phyloP scores from a whole-genome alignment of 2,797 vertebrate species.

The Melanotaenia trifasciata region DNA sequence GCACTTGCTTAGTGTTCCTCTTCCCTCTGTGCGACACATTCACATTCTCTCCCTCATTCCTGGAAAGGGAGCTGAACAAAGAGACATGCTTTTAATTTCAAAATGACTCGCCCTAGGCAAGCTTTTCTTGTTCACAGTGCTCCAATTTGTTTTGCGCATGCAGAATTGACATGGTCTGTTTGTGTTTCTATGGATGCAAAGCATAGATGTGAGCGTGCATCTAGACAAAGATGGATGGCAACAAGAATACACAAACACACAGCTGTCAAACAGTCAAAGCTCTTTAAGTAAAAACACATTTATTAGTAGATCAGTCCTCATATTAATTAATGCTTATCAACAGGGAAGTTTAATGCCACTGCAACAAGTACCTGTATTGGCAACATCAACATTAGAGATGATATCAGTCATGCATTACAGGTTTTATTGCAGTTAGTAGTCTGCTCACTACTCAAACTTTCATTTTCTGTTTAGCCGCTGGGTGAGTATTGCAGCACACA shows the following conservation, averaged over 20 bases:
- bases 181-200: slow-evolving; percentile 67
- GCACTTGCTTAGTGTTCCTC: slow-evolving; percentile 42
- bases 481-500: slow-evolving; percentile 33
- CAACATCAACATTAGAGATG: slow-evolving; percentile 12
- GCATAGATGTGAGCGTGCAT: slow-evolving; percentile 49
- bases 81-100: slow-evolving; percentile 78
- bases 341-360: slow-evolving; percentile 29
- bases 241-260: slow-evolving; percentile 48
- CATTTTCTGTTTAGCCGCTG: slow-evolving; percentile 46
- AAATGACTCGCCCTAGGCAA: slow-evolving; percentile 73
- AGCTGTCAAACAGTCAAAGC: slow-evolving; percentile 44
- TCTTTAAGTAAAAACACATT: slow-evolving; percentile 47
- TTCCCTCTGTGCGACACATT: slow-evolving; percentile 40
- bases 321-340: neutral
- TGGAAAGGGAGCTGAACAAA: slow-evolving; percentile 71
- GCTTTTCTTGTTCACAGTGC: slow-evolving; percentile 65
- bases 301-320: slow-evolving; percentile 58
- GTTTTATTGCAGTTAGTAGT: slow-evolving; percentile 24
- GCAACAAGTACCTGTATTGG: slow-evolving; percentile 23
- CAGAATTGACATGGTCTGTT: slow-evolving; percentile 64
- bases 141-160: slow-evolving; percentile 69
- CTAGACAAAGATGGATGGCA: slow-evolving; percentile 54
- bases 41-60: slow-evolving; percentile 60
- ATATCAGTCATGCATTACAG: slow-evolving; percentile 8
- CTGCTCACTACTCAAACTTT: slow-evolving; percentile 14